Evolutionary conservation across 2,113 vertebrate genomes (phyloP).

Genomic region (Platysternon megacephalum): DNA sequence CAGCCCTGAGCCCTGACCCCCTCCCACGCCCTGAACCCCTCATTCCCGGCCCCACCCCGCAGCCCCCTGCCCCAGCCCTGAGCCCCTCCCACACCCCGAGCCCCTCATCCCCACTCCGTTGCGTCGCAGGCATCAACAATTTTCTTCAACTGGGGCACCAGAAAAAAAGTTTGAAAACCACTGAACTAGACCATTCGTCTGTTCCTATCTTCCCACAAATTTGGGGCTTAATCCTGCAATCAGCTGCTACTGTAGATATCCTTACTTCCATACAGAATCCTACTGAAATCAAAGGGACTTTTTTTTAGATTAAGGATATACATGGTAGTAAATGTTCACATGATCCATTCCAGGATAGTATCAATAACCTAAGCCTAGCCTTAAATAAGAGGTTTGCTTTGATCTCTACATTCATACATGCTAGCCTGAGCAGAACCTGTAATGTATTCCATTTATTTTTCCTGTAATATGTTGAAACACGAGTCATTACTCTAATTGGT

Average conservation of each 20-base stretch:
- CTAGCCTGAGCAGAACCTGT: slow-evolving; percentile 40
- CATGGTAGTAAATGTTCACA: background rate
- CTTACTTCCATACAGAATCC: background rate
- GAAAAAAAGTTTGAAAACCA: no score
- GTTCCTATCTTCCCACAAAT: background rate
- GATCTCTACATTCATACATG: slow-evolving; percentile 40
- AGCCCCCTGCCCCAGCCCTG: no score
- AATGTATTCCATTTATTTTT: slow-evolving; percentile 50
- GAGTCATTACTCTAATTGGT: slow-evolving; percentile 29
- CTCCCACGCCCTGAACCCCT: no score
- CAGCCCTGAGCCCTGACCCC: no score
- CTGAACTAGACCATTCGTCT: background rate
- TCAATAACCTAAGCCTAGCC: background rate
- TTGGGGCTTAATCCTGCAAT: background rate
- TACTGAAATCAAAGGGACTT: background rate
- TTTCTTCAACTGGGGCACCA: no score
- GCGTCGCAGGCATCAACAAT: no score
- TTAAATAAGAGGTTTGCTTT: slow-evolving; percentile 47
- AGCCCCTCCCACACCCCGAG: no score
- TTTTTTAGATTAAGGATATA: background rate
- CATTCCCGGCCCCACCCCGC: no score
- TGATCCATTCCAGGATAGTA: background rate
- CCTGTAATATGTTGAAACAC: slow-evolving; percentile 29
- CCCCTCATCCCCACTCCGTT: no score
- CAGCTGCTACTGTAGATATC: background rate